Evolutionary conservation across 2,113 vertebrate species (phyloP).

Genomic region (Paracanthobrama guichenoti): DNA sequence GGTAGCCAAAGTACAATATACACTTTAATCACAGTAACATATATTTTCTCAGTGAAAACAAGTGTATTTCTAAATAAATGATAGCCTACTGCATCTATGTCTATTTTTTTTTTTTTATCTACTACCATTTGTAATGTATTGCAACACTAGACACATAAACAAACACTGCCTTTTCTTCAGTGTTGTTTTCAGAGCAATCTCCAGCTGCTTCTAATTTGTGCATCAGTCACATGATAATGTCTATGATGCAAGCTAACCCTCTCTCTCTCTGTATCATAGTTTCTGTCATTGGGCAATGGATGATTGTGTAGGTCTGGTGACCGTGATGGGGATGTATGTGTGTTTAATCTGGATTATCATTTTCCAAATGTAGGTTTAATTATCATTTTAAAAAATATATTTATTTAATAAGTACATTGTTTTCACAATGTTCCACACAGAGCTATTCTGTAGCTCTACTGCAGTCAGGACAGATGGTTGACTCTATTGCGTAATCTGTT

Average conservation of each 20-base stretch:
- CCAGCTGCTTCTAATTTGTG: slow-evolving; percentile 17
- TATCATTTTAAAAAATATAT: neutral
- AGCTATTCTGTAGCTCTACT: too few relatives aligned
- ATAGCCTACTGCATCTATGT: neutral
- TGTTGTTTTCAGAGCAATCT: neutral
- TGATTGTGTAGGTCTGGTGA: neutral
- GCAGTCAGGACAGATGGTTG: slow-evolving; percentile 35
- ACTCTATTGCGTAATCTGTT: slow-evolving; percentile 37
- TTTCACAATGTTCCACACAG: too few relatives aligned
- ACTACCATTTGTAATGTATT: neutral
- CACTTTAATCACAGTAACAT: neutral
- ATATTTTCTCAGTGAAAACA: neutral
- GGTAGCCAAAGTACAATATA: neutral
- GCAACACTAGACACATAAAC: neutral
- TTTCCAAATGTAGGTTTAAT: neutral
- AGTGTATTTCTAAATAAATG: neutral
- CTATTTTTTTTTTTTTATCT: neutral
- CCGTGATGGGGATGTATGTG: neutral
- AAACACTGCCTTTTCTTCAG: neutral
- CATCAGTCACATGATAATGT: neutral
- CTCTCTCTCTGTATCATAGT: neutral
- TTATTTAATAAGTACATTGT: too few relatives aligned
- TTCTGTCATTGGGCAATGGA: neutral
- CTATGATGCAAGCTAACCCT: neutral
- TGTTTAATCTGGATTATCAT: neutral